A percentile compares a stretch with the other conserved stretches of the same genome.
Conservation (phyloP, 2,888 invertebrate species). For the Fabriciana adippe region DNA sequence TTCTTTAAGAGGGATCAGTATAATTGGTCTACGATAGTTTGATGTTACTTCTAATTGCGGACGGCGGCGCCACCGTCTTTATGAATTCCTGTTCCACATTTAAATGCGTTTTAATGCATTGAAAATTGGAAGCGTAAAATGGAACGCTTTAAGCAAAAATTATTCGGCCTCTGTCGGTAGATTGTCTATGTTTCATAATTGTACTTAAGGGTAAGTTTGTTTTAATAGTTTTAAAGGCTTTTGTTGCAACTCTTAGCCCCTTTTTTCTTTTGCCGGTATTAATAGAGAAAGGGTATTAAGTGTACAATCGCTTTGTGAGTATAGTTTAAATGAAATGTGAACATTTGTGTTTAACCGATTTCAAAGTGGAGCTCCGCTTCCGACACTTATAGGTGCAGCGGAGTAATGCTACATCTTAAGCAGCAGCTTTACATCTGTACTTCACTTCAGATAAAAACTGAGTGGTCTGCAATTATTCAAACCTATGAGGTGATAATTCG, state of each 20-base stretch:
- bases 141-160: conserved; percentile 40
- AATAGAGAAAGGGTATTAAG: conserved; percentile 38
- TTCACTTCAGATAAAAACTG: conserved; percentile 8
- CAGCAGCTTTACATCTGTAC: not conserved
- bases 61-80: conserved; percentile 46
- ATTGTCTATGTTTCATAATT: conserved; percentile 42
- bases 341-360: conserved; percentile 40
- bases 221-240: conserved; percentile 42
- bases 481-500: conserved; percentile 19
- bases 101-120: conserved; percentile 49
- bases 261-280: conserved; percentile 38
- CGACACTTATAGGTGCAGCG: conserved; percentile 28
- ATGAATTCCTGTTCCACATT: conserved; percentile 50
- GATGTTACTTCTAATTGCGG: conserved; percentile 49
- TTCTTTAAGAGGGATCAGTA: conserved; percentile 41
- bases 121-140: conserved; percentile 43
- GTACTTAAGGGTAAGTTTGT: conserved; percentile 40
- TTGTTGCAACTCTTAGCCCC: conserved; percentile 36
- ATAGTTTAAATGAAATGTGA: conserved; percentile 34
- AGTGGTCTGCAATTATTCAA: conserved; percentile 5
- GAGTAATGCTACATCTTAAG: conserved; percentile 21
- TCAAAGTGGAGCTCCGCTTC: conserved; percentile 34
- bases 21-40: conserved; percentile 45
- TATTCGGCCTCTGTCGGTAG: conserved; percentile 38
- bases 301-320: conserved; percentile 37